These are phyloP conservation scores for Dissostichus mawsoni DNA, from an alignment of 2,113 vertebrate genomes.

Conservation along the genomic window DNA sequence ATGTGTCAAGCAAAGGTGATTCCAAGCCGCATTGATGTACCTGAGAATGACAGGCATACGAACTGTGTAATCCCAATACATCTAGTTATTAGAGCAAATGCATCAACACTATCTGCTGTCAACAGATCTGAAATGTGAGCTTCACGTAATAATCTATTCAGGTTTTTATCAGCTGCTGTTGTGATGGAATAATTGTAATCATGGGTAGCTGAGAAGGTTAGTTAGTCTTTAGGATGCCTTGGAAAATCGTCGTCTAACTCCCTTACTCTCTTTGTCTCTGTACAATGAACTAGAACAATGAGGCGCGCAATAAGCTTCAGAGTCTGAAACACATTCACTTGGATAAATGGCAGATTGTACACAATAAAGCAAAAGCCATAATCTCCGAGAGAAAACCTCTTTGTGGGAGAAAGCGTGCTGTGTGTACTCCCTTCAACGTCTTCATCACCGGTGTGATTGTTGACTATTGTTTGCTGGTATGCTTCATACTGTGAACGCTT, in stretches of 20 bases:
- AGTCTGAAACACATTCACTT: slow-evolving; percentile 52
- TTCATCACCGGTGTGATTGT: slow-evolving; percentile 50
- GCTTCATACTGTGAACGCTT: slow-evolving; percentile 8
- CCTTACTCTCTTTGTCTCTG: slow-evolving; percentile 42
- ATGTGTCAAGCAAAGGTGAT: not conserved
- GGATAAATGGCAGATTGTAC: slow-evolving; percentile 54
- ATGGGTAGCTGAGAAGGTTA: slow-evolving; percentile 1
- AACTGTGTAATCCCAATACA: not conserved
- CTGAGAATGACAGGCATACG: not conserved
- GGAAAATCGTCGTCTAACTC: slow-evolving; percentile 18
- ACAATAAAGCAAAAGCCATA: slow-evolving; percentile 48
- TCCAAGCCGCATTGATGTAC: not conserved
- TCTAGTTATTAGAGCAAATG: not conserved
- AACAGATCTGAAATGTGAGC: not conserved
- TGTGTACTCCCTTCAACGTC: slow-evolving; percentile 9
- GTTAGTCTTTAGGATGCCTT: slow-evolving; percentile 8
- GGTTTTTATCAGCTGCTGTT: not conserved
- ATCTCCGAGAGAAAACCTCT: slow-evolving; percentile 56
- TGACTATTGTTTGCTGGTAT: slow-evolving; percentile 25
- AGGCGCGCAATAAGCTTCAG: slow-evolving; percentile 35
- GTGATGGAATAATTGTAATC: slow-evolving; percentile 10
- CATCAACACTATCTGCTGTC: not conserved
- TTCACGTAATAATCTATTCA: not conserved
- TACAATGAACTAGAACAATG: slow-evolving; percentile 48
- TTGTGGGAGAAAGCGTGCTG: slow-evolving; percentile 33